Base-by-base conservation (phyloP, 2,888 invertebrate species). In the Synergus japonicus region DNA sequence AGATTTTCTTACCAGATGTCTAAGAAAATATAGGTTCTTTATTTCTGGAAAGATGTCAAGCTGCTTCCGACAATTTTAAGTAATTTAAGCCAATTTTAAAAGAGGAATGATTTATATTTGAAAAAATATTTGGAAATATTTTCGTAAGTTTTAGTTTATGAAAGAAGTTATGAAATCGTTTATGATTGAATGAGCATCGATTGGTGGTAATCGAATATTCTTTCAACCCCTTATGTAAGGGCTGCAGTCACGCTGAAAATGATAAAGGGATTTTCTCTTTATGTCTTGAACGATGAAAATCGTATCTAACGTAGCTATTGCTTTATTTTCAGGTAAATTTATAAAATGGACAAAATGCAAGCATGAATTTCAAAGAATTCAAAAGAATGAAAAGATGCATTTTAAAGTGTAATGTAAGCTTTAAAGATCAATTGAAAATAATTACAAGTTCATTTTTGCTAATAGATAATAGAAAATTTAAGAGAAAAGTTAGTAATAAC, bases 101-200 rank as follows among this genome's bases (percentile, higher is more conserved):
- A n/a, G 15, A 2, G 15, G 7, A n/a, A 54, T 4, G 15, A n/a
- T 54, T n/a, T 8, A 37, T 37, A 37, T 37, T 37, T 7, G 7
- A 37, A 37, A 37, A 37, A 37, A 37, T 37, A 37, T 37, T 37
- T 37, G 37, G 37, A 37, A 37, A 37, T 37, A 37, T 37, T 37
- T 37, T 37, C 37, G 7, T 4, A 49, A 5, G 15, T 15, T 49
- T 49, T 15, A n/a, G 22, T 67, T 67, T 46, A 46, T 69, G n/a
- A n/a, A 67, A 67, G 67, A 12, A 49, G 43, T 69, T 46, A 69
- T 69, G 46, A 46, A 69, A 22, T 69, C 46, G 46, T 69, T 49
- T 69, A 69, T 46, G 67, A 46, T 22, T 69, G 67, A 22, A 13
- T 69, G 46, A 69, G 46, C 22, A 69, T 69, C 46, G 46, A 69